Conservation (phyloP, 2,113 vertebrate genomes). For the Tauraco erythrolophus region DNA sequence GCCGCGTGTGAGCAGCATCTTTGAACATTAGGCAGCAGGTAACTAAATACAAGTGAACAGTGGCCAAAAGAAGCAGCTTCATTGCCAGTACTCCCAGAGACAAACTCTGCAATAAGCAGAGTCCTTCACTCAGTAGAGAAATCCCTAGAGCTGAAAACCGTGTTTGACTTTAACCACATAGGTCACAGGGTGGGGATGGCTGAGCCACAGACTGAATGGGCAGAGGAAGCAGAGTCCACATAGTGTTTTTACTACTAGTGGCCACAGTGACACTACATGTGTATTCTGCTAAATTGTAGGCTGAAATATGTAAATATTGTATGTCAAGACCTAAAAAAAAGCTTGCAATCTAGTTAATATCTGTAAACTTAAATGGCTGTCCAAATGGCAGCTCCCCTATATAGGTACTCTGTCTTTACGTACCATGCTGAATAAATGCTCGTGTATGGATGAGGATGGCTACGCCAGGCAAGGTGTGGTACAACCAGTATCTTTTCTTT, state of each 20-base stretch:
- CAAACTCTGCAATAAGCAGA: background rate
- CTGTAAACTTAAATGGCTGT: background rate
- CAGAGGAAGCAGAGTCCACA: background rate
- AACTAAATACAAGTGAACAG: background rate
- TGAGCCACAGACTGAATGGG: background rate
- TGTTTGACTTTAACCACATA: background rate
- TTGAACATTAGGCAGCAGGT: background rate
- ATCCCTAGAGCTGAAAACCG: background rate
- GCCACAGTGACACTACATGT: background rate
- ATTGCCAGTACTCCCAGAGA: background rate
- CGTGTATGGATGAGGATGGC: background rate
- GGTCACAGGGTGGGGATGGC: background rate
- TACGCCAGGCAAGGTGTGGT: background rate
- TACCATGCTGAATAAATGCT: background rate
- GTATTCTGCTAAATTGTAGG: background rate
- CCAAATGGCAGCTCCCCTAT: background rate
- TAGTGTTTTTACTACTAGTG: background rate
- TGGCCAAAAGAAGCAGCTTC: background rate
- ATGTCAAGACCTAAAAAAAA: background rate
- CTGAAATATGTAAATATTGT: background rate
- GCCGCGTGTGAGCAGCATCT: background rate
- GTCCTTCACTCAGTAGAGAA: background rate
- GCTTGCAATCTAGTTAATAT: background rate
- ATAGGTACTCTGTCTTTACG: background rate
- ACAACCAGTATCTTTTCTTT: background rate